These are phyloP conservation scores for Diglossa cyanea DNA, from an alignment of 2,797 vertebrate genomes.

Conservation along the genomic window DNA sequence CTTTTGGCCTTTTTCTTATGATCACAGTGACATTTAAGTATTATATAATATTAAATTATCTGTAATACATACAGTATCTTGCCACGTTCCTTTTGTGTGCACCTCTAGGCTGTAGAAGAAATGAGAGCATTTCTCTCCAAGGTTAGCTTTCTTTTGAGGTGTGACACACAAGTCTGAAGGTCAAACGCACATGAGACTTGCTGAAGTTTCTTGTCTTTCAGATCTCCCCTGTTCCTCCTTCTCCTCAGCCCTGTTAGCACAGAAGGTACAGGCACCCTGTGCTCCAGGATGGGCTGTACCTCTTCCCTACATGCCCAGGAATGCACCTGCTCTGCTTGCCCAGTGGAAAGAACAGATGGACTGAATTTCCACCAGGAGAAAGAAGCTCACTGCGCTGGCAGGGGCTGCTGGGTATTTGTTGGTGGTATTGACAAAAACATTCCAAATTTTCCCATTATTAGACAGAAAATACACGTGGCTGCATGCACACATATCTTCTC, in stretches of 20 bases:
- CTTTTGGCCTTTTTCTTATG: background rate
- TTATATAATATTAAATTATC: background rate
- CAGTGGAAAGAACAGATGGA: background rate
- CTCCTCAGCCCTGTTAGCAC: background rate
- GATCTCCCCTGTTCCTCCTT: background rate
- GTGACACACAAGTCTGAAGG: background rate
- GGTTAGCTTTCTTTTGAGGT: background rate
- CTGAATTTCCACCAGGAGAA: background rate
- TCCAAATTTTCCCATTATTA: background rate
- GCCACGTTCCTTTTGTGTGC: background rate
- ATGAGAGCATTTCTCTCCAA: background rate
- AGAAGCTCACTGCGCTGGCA: background rate
- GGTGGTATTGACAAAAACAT: background rate
- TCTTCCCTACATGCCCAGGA: background rate
- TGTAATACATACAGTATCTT: background rate
- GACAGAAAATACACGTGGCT: background rate
- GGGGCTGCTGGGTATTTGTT: background rate
- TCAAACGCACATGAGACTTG: rapidly evolving
- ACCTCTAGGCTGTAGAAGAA: background rate
- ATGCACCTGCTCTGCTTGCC: background rate
- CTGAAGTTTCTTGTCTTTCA: background rate
- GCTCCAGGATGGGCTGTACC: background rate
- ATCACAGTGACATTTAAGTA: background rate
- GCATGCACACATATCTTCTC: background rate
- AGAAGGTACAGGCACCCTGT: background rate